Percentiles rank a stretch among this genome's conserved stretches.
Conservation (phyloP, 1,140 invertebrate species). For the Drosophila pseudoobscura region DNA sequence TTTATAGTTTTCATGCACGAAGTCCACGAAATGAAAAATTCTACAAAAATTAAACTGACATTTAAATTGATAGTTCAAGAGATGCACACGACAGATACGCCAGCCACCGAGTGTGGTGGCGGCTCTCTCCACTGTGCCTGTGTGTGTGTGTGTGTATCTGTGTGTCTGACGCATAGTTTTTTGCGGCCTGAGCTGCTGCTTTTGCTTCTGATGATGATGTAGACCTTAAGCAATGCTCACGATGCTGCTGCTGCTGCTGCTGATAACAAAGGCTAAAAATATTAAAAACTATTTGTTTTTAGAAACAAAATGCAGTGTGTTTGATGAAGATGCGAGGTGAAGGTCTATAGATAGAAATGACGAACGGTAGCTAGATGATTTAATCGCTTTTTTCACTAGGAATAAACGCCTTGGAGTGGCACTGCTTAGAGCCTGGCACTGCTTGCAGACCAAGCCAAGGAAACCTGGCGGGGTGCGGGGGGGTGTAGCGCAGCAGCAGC, state of each 20-base stretch:
- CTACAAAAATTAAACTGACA: conserved; percentile 83
- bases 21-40: conserved; percentile 82
- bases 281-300: conserved; percentile 22
- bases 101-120: conserved; percentile 25
- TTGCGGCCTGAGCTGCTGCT: conserved; percentile 13
- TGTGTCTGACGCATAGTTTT: conserved; percentile 35
- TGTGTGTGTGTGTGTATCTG: conserved; percentile 21
- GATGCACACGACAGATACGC: conserved; percentile 81
- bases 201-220: conserved; percentile 7
- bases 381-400: too few relatives aligned
- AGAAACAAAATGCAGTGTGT: not conserved
- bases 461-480: too few relatives aligned
- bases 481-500: too few relatives aligned
- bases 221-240: not conserved
- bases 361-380: too few relatives aligned
- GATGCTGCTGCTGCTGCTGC: conserved; percentile 15
- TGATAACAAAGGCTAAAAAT: conserved; percentile 37
- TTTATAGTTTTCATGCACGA: conserved; percentile 82
- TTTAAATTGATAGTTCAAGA: conserved; percentile 83
- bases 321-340: too few relatives aligned
- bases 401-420: too few relatives aligned
- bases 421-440: too few relatives aligned
- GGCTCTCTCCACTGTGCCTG: too few relatives aligned
- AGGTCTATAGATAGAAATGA: too few relatives aligned
- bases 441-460: too few relatives aligned